These are phyloP conservation scores for Gryon sp. DNA, from an alignment of 1,140 invertebrate genomes.

Conservation along the genomic window DNA sequence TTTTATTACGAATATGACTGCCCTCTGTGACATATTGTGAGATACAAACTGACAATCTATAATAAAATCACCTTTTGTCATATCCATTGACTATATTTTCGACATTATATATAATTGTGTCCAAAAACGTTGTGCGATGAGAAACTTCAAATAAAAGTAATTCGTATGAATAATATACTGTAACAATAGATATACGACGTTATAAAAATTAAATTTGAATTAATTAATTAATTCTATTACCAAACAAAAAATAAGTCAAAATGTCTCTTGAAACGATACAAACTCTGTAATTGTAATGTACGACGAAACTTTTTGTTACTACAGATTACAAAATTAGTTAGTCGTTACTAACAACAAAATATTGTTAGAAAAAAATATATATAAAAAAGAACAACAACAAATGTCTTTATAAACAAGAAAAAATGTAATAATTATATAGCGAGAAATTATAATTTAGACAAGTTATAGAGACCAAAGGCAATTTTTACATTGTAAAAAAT, in stretches of 20 bases:
- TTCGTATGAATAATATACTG: no score
- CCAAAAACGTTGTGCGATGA: conserved; percentile 2
- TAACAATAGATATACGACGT: conserved; percentile 3
- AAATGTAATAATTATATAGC: conserved; percentile 33
- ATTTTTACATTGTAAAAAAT: conserved; percentile 28
- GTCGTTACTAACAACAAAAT: no score
- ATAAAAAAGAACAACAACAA: no score
- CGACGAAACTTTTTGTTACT: no score
- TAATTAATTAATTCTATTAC: no score
- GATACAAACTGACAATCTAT: conserved; percentile 44
- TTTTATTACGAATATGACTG: conserved; percentile 29
- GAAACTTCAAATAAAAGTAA: no score
- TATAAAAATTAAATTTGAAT: no score
- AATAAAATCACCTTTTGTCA: conserved; percentile 18
- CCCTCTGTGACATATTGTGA: conserved; percentile 33
- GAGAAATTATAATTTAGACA: conserved; percentile 21
- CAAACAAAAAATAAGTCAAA: no score
- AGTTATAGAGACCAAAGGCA: conserved; percentile 10
- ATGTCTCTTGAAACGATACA: no score
- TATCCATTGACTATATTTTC: conserved; percentile 32
- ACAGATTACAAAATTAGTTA: no score
- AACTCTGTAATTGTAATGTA: no score
- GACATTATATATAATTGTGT: conserved; percentile 6
- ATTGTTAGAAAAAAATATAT: conserved; percentile 17
- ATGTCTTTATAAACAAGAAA: conserved; percentile 38